Conservation (phyloP, 2,113 vertebrate genomes). For the Corythornis cristatus region DNA sequence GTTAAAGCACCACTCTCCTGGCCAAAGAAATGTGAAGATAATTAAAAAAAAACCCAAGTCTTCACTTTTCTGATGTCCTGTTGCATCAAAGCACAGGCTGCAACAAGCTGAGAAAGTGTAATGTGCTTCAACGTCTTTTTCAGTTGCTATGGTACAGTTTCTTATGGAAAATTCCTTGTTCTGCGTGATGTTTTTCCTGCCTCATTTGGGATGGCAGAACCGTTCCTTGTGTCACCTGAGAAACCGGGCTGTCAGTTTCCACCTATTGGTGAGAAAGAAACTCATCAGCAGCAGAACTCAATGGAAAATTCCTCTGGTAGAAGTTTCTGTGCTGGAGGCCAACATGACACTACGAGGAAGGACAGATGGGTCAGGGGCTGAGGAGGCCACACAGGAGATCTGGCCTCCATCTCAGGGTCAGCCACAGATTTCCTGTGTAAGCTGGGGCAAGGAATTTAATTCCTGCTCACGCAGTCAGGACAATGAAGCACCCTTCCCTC, state of each 20-base stretch:
- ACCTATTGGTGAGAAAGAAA: conserved; percentile 76
- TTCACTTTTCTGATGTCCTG: conserved; percentile 68
- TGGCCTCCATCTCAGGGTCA: background rate
- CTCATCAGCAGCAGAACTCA: conserved; percentile 71
- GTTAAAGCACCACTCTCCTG: conserved; percentile 54
- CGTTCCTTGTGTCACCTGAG: conserved; percentile 72
- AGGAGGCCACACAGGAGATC: background rate
- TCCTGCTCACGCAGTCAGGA: background rate
- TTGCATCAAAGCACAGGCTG: conserved; percentile 70
- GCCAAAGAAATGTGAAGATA: conserved; percentile 49
- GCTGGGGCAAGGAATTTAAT: background rate
- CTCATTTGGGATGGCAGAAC: conserved; percentile 72
- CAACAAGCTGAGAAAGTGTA: conserved; percentile 65
- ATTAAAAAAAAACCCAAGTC: conserved; percentile 21
- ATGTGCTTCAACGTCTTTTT: conserved; percentile 70
- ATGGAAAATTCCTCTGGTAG: conserved; percentile 49
- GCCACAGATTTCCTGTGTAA: background rate
- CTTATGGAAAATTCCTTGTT: conserved; percentile 73
- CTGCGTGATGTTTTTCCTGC: conserved; percentile 72
- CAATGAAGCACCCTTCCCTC: background rate
- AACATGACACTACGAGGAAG: conserved; percentile 5
- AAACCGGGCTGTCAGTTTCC: conserved; percentile 73
- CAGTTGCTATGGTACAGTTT: conserved; percentile 70
- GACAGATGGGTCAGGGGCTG: background rate
- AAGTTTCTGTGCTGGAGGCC: conserved; percentile 58